Evolutionary conservation across 2,113 vertebrate species (phyloP), one percentile per base, ranked within the genome.

Genomic region (Dicerorhinus sumatrensis): DNA sequence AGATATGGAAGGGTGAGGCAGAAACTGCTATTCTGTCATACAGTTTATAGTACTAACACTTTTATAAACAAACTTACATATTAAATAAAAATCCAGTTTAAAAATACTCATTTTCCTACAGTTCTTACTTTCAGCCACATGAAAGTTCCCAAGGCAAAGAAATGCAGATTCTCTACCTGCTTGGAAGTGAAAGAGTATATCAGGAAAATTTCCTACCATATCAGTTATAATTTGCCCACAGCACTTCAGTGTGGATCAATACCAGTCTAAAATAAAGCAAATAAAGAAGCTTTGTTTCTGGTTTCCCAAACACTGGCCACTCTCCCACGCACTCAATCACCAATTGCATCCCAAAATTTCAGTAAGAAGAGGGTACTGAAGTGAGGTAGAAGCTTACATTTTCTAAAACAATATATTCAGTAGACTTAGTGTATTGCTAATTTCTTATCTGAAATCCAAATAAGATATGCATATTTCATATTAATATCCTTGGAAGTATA

Each of bases 261-360:
- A 23, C 33, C n/a, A 62, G 3, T 25, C 42, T 84, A 21, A 69
- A 0, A 89, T 0, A 75, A 1, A 29, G 7, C 2, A 72, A 77
- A 67, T 1, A 29, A 89, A 17, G 1, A 1, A 89, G 5, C 5
- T 48, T 14, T 33, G 20, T 17, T 75, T 79, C 70, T 70, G 39
- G 5, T 46, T 46, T 11, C 23, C 29, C 42, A n/a, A 72, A 4
- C n/a, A 27, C 31, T 42, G 48, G 63, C 11, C 33, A 11, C 27
- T 27, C 27, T 42, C 12, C 46, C 21, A 46, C 23, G 21, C 6
- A 8, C 29, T 36, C 48, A 21, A 1, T 48, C 16, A 56, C 4
- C 25, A 36, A 29, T 33, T 54, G 58, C 5, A 60, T 0, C 4
- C 46, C 9, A 17, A 14, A 5, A 63, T 90, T 72, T 76, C 20